Conservation (phyloP, 2,888 invertebrate genomes). For the Cepaea hortensis region DNA sequence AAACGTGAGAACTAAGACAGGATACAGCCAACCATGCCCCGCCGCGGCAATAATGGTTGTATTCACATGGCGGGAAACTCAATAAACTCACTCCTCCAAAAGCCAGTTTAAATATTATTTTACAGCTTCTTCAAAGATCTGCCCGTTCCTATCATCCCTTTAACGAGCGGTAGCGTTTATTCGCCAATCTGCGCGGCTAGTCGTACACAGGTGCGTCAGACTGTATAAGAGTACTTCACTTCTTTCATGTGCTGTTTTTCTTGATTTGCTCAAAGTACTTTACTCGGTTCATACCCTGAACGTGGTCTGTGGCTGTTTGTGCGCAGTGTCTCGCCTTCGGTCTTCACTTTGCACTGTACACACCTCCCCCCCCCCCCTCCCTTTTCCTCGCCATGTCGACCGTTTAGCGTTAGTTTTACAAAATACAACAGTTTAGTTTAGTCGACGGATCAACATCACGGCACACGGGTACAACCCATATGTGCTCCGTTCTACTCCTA, state of each 20-base stretch:
- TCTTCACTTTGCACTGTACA: no score
- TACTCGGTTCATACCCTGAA: background rate
- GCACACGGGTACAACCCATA: no score
- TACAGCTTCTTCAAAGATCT: background rate
- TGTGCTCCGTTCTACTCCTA: no score
- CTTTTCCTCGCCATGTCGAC: no score
- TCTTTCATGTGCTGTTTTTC: background rate
- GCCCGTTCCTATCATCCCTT: slow-evolving; percentile 1
- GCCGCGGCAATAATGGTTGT: background rate
- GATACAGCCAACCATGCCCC: background rate
- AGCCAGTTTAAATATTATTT: slow-evolving; percentile 8
- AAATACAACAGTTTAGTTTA: no score
- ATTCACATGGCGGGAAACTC: background rate
- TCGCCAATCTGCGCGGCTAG: background rate
- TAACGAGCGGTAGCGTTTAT: background rate
- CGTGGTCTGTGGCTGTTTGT: background rate
- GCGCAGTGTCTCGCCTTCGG: background rate
- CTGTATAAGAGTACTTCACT: background rate
- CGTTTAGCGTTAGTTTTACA: no score
- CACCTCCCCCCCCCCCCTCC: no score
- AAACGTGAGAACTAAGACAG: background rate
- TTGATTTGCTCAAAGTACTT: background rate
- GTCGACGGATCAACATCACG: no score
- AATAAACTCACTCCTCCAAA: background rate
- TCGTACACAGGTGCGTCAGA: background rate